phyloP scores from a whole-genome alignment of 2,888 invertebrate species.

The Tetrapedia diversipes region DNA sequence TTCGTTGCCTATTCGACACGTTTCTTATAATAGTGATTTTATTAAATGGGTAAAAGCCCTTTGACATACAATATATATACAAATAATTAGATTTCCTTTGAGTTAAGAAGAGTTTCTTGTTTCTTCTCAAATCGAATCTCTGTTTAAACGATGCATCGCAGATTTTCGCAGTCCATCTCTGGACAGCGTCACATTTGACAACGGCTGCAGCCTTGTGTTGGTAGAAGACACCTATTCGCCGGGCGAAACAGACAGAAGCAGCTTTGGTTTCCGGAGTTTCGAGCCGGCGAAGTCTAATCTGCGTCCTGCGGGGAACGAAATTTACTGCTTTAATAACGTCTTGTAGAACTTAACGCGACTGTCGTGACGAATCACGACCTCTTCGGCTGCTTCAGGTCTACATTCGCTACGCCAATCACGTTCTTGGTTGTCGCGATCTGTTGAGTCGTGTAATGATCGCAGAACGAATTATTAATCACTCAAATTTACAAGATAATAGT shows the following conservation, averaged over 20 bases:
- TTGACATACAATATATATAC: too few species aligned
- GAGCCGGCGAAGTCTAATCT: slow-evolving; percentile 16
- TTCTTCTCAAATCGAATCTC: too few species aligned
- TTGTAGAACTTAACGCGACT: slow-evolving; percentile 16
- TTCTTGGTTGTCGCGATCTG: background rate
- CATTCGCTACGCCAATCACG: background rate
- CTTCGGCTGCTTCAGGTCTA: background rate
- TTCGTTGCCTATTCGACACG: too few species aligned
- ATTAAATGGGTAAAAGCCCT: too few species aligned
- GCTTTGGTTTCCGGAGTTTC: background rate
- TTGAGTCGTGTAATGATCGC: too few species aligned
- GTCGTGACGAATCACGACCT: slow-evolving; percentile 10
- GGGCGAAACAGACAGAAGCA: background rate
- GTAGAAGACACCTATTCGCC: background rate
- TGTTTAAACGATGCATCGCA: background rate
- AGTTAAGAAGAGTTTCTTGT: too few species aligned
- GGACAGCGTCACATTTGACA: background rate
- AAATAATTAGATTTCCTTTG: too few species aligned
- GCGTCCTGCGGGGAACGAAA: background rate
- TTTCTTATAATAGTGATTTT: too few species aligned
- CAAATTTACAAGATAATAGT: too few species aligned
- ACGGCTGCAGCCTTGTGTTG: too few species aligned
- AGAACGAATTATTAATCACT: too few species aligned
- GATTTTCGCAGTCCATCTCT: background rate
- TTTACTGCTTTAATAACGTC: slow-evolving; percentile 43